Percentiles rank a stretch among this genome's conserved stretches.
phyloP scores from a whole-genome alignment of 2,797 vertebrate species.

The Muscicapa comitata region DNA sequence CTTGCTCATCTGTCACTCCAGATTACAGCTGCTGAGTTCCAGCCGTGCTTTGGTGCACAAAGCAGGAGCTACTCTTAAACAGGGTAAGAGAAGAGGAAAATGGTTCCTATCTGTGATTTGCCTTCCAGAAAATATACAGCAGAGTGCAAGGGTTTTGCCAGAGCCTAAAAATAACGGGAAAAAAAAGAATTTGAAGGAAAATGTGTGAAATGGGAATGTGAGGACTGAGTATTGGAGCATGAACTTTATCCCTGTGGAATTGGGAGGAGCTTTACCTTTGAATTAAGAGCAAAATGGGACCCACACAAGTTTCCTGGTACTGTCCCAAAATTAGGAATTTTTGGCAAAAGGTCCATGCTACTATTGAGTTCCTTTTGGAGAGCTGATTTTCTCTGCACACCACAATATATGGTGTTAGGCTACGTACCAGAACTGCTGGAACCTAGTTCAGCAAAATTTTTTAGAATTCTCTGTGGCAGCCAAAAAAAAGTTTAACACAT shows the following conservation, averaged over 20 bases:
- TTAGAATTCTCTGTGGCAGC: conserved; percentile 42
- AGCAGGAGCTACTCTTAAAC: background rate
- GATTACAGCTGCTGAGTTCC: conserved; percentile 14
- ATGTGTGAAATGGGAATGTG: background rate
- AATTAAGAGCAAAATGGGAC: background rate
- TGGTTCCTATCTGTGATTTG: background rate
- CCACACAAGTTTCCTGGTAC: conserved; percentile 36
- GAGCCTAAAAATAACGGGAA: background rate
- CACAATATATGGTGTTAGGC: conserved; percentile 51
- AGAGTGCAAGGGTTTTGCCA: background rate
- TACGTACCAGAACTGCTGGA: conserved; percentile 46
- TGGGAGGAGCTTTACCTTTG: background rate
- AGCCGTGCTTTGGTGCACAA: background rate
- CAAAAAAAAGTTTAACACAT: conserved; percentile 37
- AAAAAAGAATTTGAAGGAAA: background rate
- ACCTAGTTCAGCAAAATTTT: conserved; percentile 52
- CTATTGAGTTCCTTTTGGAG: conserved; percentile 33
- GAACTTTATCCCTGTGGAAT: background rate
- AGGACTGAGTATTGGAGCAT: background rate
- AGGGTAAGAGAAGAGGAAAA: background rate
- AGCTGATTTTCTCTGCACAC: conserved; percentile 22
- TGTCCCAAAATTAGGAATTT: conserved; percentile 21
- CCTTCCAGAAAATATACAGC: background rate
- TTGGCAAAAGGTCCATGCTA: conserved; percentile 11
- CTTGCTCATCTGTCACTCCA: conserved; percentile 47